Evolutionary conservation across 2,888 invertebrate species (phyloP).

Genomic region (Limenitis camilla): DNA sequence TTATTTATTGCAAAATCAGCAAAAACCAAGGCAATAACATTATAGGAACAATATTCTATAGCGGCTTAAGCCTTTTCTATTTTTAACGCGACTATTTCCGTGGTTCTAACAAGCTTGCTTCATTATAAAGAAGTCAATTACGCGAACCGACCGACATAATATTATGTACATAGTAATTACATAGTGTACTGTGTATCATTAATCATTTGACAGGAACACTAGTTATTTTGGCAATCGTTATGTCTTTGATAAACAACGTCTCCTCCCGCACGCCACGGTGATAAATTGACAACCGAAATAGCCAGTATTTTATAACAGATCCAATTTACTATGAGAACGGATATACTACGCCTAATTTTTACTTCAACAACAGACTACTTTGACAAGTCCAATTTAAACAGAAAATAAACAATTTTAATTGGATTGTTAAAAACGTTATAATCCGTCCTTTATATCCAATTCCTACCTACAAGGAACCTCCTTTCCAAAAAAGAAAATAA

Average conservation of each 20-base stretch:
- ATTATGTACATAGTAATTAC: constrained; percentile 46
- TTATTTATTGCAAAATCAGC: not conserved
- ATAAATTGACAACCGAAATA: constrained; percentile 64
- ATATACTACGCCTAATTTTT: not conserved
- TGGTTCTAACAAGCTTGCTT: constrained; percentile 12
- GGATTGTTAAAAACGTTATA: not conserved
- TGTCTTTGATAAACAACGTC: constrained; percentile 47
- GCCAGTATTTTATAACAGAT: constrained; percentile 47
- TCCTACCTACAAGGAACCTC: no score
- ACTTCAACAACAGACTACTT: not conserved
- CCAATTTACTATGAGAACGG: constrained; percentile 7
- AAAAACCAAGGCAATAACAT: not conserved
- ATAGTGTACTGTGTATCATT: constrained; percentile 41
- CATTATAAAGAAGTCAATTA: constrained; percentile 34
- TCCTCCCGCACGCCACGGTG: constrained; percentile 41
- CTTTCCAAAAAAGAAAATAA: no score
- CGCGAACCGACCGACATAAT: constrained; percentile 35
- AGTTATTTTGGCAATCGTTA: constrained; percentile 66
- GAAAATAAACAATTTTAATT: not conserved
- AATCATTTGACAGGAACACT: constrained; percentile 57
- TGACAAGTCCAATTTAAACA: not conserved
- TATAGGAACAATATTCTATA: constrained; percentile 1
- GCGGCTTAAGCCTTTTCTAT: not conserved
- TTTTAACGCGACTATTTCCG: constrained; percentile 9
- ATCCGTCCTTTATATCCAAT: no score